phyloP scores from a whole-genome alignment of 2,888 invertebrate genomes.

The Drosophila mimetica region DNA sequence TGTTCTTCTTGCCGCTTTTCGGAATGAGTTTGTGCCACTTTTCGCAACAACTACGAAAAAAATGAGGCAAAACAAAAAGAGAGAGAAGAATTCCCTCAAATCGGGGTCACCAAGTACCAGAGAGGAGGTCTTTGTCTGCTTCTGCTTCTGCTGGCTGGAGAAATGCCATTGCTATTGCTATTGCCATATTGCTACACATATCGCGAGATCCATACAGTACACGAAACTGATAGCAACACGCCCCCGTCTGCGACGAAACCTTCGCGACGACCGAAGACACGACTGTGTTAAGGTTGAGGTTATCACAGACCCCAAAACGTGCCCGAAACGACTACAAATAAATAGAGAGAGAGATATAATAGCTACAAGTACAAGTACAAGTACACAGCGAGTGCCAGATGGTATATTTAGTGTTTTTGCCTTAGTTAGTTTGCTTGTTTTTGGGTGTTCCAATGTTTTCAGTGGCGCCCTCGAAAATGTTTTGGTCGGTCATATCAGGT shows the following conservation, averaged over 20 bases:
- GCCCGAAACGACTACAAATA: constrained; percentile 28
- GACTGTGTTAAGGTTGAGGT: constrained; percentile 70
- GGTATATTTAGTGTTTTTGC: constrained; percentile 12
- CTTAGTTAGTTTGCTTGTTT: constrained; percentile 4
- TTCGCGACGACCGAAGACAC: constrained; percentile 25
- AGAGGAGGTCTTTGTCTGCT: constrained; percentile 28
- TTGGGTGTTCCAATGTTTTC: background rate
- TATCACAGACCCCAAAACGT: constrained; percentile 66
- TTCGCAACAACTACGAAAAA: constrained; percentile 47
- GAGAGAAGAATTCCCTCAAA: constrained; percentile 63
- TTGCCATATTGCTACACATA: constrained; percentile 21
- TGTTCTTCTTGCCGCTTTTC: constrained; percentile 51
- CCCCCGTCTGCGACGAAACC: constrained; percentile 27
- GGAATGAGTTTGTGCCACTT: constrained; percentile 76
- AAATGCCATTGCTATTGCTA: constrained; percentile 29
- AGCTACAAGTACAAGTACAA: constrained; percentile 22
- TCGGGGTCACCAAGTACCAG: constrained; percentile 64
- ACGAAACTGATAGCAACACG: constrained; percentile 34
- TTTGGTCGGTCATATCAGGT: constrained; percentile 12
- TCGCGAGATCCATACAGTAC: constrained; percentile 21
- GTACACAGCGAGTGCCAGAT: constrained; percentile 28
- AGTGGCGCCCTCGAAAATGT: constrained; percentile 29
- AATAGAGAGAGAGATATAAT: constrained; percentile 5
- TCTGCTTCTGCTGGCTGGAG: constrained; percentile 29
- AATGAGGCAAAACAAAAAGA: constrained; percentile 42